Percentiles rank a stretch among this genome's conserved stretches.
Evolutionary conservation across 2,797 vertebrate genomes (phyloP).

Genomic region (Danio aesculapii): DNA sequence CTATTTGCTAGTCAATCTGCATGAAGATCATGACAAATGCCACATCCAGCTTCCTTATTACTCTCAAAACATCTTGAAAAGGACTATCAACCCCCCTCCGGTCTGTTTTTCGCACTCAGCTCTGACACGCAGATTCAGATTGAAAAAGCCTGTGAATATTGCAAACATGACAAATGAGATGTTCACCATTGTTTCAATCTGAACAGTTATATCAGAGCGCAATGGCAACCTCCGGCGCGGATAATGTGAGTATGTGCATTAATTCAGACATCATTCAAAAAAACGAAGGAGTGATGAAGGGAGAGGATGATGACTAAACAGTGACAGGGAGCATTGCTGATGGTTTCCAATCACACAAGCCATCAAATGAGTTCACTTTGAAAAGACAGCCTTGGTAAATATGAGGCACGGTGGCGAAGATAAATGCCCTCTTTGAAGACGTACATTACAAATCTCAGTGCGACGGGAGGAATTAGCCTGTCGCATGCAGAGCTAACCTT

Average conservation of each 20-base stretch:
- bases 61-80: conserved; percentile 15
- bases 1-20: conserved; percentile 4
- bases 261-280: conserved; percentile 40
- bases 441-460: conserved; percentile 60
- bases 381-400: conserved; percentile 52
- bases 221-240: conserved; percentile 20
- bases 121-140: conserved; percentile 2
- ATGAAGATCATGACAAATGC: conserved; percentile 27
- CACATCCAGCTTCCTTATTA: conserved; percentile 27
- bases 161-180: conserved; percentile 37
- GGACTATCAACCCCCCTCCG: conserved; percentile 13
- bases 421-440: conserved; percentile 61
- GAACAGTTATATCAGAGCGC: conserved; percentile 51
- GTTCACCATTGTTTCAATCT: conserved; percentile 31
- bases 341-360: conserved; percentile 56
- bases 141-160: conserved; percentile 33
- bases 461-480: conserved; percentile 55
- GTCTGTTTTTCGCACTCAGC: background rate
- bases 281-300: background rate
- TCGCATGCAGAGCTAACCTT: conserved; percentile 60
- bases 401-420: conserved; percentile 57
- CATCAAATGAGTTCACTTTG: conserved; percentile 57
- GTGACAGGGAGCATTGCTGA: conserved; percentile 3
- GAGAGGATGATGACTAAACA: conserved; percentile 31
- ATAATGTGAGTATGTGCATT: conserved; percentile 40